phyloP scores from a whole-genome alignment of 2,888 invertebrate genomes.

The Luperina nickerlii region DNA sequence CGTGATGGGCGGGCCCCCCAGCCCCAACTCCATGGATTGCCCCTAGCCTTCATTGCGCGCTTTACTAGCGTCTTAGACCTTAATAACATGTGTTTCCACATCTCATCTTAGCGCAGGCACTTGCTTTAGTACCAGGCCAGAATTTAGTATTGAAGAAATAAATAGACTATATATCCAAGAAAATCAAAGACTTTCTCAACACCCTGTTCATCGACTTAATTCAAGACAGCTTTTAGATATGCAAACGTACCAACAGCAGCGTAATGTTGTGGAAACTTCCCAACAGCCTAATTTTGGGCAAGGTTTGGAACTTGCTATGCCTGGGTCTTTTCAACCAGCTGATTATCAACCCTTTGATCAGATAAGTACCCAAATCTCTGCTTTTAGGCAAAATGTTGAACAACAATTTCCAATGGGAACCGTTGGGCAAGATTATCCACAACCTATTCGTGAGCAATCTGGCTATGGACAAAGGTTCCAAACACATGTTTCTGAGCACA shows the following conservation, averaged over 20 bases:
- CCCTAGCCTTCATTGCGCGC: constrained; percentile 91
- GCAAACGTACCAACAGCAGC: background rate
- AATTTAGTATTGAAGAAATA: background rate
- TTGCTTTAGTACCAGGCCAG: constrained; percentile 9
- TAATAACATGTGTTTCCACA: constrained; percentile 65
- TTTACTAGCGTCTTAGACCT: constrained; percentile 79
- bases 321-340: background rate
- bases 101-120: constrained; percentile 40
- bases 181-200: background rate
- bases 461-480: background rate
- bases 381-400: background rate
- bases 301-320: too few species aligned
- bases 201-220: constrained; percentile 13
- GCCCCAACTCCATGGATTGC: constrained; percentile 94
- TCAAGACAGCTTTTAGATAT: background rate
- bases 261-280: background rate
- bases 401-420: background rate
- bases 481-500: background rate
- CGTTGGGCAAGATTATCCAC: background rate
- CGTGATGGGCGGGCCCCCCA: constrained; percentile 92
- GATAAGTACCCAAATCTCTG: background rate
- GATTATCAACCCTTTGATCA: background rate
- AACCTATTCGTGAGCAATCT: background rate
- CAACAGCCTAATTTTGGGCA: background rate
- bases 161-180: background rate